Conservation (phyloP, 2,113 vertebrate genomes). For the Brachionichthys hirsutus region DNA sequence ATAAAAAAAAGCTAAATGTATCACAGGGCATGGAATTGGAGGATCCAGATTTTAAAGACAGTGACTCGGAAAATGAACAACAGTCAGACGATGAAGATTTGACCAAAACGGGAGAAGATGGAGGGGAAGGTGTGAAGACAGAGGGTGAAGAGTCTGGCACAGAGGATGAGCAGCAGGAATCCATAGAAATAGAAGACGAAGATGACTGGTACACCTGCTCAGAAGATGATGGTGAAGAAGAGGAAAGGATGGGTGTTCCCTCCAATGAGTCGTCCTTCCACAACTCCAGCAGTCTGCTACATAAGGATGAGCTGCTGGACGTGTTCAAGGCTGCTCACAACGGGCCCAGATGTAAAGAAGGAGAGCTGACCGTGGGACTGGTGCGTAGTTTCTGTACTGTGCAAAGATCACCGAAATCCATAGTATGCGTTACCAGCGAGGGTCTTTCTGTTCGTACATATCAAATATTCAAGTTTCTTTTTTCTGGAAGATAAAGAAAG, state of each 20-base stretch:
- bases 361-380: slow-evolving; percentile 91
- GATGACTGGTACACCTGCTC: slow-evolving; percentile 91
- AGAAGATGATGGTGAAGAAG: slow-evolving; percentile 71
- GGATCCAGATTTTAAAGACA: slow-evolving; percentile 53
- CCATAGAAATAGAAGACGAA: slow-evolving; percentile 63
- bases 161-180: background rate
- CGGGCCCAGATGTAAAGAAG: slow-evolving; percentile 80
- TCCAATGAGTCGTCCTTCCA: slow-evolving; percentile 48
- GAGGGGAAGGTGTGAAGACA: slow-evolving; percentile 9
- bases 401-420: background rate
- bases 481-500: too few relatives aligned
- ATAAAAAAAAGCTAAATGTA: background rate
- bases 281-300: slow-evolving; percentile 87
- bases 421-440: background rate
- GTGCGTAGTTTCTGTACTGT: slow-evolving; percentile 71
- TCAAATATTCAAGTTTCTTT: too few relatives aligned
- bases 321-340: slow-evolving; percentile 82
- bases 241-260: slow-evolving; percentile 10
- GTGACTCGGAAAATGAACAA: slow-evolving; percentile 65
- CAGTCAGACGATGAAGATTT: slow-evolving; percentile 38
- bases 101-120: background rate
- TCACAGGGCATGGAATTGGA: slow-evolving; percentile 72
- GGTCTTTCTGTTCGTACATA: background rate
- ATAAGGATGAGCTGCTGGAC: slow-evolving; percentile 84
- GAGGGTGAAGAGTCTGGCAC: background rate